Conservation (phyloP, 2,113 vertebrate genomes). For the Girardinichthys multiradiatus region DNA sequence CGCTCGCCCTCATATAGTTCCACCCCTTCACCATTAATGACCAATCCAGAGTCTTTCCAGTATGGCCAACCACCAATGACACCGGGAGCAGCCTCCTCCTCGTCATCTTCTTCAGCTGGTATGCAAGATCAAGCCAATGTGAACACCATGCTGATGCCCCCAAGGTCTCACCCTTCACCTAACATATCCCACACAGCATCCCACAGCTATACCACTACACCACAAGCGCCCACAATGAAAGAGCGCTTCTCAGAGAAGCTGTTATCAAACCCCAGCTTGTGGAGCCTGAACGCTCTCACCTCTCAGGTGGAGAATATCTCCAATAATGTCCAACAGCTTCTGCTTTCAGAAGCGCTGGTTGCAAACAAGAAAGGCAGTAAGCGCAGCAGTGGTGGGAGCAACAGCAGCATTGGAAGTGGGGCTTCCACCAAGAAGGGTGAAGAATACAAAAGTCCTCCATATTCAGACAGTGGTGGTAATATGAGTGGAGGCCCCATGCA, state of each 20-base stretch:
- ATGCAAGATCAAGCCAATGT: constrained; percentile 85
- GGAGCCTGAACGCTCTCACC: constrained; percentile 95
- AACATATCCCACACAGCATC: constrained; percentile 80
- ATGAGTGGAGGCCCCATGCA: constrained; percentile 82
- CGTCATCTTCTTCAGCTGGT: constrained; percentile 81
- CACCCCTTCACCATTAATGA: constrained; percentile 94
- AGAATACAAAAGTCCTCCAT: constrained; percentile 90
- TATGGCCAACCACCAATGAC: constrained; percentile 89
- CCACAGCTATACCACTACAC: constrained; percentile 82
- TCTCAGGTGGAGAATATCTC: constrained; percentile 99
- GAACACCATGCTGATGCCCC: constrained; percentile 87
- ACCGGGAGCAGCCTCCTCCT: constrained; percentile 82
- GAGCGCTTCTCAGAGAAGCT: constrained; percentile 94
- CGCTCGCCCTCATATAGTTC: constrained; percentile 96
- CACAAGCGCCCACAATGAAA: constrained; percentile 81
- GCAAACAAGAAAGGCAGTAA: constrained; percentile 91
- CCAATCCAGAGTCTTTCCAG: constrained; percentile 93
- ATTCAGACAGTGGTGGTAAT: constrained; percentile 82
- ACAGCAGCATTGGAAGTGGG: constrained; percentile 69
- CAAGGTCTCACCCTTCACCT: constrained; percentile 82
- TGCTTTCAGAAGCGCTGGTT: constrained; percentile 89
- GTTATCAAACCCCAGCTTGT: constrained; percentile 92
- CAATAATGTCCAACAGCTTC: constrained; percentile 95
- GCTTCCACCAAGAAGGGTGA: constrained; percentile 85
- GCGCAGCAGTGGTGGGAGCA: constrained; percentile 75